These are phyloP conservation scores for Spondyliosoma cantharus DNA, from an alignment of 2,797 vertebrate species.

Conservation along the genomic window DNA sequence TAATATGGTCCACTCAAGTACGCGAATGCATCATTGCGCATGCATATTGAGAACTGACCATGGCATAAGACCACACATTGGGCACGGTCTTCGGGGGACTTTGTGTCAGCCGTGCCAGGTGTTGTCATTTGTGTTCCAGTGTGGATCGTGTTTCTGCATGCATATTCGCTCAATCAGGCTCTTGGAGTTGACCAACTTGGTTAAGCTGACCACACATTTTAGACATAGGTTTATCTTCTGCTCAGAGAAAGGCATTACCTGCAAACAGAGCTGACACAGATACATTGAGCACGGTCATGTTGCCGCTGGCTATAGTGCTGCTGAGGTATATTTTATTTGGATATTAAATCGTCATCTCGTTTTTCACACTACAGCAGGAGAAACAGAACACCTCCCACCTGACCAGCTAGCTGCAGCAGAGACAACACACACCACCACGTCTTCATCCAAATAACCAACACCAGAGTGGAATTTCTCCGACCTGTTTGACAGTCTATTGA, in stretches of 20 bases:
- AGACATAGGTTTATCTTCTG: not conserved
- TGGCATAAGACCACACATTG: too few species aligned
- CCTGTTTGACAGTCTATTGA: slow-evolving; percentile 8
- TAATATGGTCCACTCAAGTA: too few species aligned
- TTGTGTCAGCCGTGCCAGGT: too few species aligned
- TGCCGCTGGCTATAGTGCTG: not conserved
- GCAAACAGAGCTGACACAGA: not conserved
- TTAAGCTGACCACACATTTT: not conserved
- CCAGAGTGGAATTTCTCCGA: not conserved
- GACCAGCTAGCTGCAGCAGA: not conserved
- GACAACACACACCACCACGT: not conserved
- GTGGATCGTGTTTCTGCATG: too few species aligned
- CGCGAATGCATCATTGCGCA: too few species aligned
- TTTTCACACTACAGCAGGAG: not conserved
- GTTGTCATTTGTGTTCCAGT: too few species aligned
- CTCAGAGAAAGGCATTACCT: not conserved
- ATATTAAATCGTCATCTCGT: slow-evolving; percentile 11
- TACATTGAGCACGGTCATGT: not conserved
- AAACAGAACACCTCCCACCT: slow-evolving; percentile 11
- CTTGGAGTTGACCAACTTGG: not conserved
- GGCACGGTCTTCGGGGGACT: too few species aligned
- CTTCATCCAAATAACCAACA: slow-evolving; percentile 10
- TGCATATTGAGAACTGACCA: too few species aligned
- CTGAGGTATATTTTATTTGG: slow-evolving; percentile 1
- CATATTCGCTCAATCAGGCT: not conserved